phyloP scores from a whole-genome alignment of 53 echinoderm and acorn worm species.

The Pentamera pediparva region DNA sequence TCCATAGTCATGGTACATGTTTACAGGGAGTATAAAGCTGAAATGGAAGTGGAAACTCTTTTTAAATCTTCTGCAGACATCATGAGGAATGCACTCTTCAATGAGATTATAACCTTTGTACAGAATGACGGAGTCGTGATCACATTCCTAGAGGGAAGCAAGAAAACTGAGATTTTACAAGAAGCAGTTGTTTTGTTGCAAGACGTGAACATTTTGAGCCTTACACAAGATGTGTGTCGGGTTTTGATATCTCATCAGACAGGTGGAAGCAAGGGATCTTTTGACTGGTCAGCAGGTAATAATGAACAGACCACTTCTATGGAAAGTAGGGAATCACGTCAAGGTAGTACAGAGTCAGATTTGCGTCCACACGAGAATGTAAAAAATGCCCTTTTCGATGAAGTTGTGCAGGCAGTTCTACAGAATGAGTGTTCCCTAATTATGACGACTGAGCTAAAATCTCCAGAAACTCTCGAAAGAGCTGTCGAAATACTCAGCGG shows the following conservation, averaged over 20 bases:
- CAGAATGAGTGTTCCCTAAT: constrained; percentile 17
- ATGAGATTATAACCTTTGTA: constrained; percentile 21
- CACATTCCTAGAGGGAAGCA: constrained; percentile 22
- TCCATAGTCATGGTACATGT: no score
- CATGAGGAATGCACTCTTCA: constrained; percentile 27
- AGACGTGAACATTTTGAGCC: neutral
- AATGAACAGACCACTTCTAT: neutral
- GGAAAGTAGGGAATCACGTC: neutral
- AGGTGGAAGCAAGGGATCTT: neutral
- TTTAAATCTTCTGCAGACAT: constrained; percentile 13
- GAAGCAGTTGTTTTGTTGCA: constrained; percentile 1
- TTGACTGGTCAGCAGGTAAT: neutral
- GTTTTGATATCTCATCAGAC: constrained; percentile 6
- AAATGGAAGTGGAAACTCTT: no score
- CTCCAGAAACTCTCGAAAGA: neutral
- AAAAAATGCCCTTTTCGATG: constrained; percentile 17
- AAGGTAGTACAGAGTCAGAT: no score
- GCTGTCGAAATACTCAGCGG: constrained; percentile 3
- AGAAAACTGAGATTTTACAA: neutral
- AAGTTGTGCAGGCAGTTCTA: constrained; percentile 10
- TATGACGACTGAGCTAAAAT: constrained; percentile 9
- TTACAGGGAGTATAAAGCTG: no score
- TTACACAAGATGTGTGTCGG: constrained; percentile 17
- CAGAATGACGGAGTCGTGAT: constrained; percentile 15
- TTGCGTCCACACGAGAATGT: neutral